These are phyloP conservation scores for Girardinus metallicus DNA, from an alignment of 2,797 vertebrate genomes.

Conservation along the genomic window DNA sequence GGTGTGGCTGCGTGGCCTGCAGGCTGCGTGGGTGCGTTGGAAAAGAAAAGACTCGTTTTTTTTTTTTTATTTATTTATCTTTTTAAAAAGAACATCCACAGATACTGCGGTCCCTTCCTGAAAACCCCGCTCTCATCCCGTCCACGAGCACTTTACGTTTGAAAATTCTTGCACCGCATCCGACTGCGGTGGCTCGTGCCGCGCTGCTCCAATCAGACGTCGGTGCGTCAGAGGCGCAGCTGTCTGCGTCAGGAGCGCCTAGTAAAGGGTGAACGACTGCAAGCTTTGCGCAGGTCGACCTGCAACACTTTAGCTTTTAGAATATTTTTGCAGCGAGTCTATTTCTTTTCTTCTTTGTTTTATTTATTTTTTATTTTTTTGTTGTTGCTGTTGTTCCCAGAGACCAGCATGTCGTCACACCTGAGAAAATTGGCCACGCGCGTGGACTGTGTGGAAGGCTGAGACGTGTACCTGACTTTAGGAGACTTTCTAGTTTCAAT, in stretches of 20 bases:
- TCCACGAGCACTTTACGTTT: neutral
- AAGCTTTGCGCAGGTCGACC: conserved; percentile 19
- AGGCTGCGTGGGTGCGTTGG: neutral
- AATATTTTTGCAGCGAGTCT: neutral
- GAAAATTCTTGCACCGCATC: neutral
- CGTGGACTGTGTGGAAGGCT: conserved; percentile 54
- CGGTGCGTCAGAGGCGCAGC: conserved; percentile 70
- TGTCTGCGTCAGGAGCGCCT: conserved; percentile 63
- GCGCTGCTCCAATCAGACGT: conserved; percentile 58
- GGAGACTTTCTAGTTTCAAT: neutral
- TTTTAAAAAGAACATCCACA: too few relatives aligned
- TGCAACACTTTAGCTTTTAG: neutral
- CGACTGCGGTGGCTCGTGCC: conserved; percentile 13
- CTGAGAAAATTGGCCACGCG: conserved; percentile 31
- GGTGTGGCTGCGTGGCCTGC: conserved; percentile 64
- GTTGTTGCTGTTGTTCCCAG: conserved; percentile 18
- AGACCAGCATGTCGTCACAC: conserved; percentile 62
- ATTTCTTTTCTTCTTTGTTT: neutral
- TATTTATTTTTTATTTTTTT: too few relatives aligned
- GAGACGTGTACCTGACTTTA: conserved; percentile 34
- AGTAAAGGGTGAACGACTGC: conserved; percentile 9
- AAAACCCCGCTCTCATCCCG: neutral
- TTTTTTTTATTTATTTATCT: too few relatives aligned
- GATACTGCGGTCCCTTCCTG: too few relatives aligned
- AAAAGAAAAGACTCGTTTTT: neutral